Evolutionary conservation across 1,140 invertebrate genomes (phyloP).

Genomic region (Adoxophyes honmai): DNA sequence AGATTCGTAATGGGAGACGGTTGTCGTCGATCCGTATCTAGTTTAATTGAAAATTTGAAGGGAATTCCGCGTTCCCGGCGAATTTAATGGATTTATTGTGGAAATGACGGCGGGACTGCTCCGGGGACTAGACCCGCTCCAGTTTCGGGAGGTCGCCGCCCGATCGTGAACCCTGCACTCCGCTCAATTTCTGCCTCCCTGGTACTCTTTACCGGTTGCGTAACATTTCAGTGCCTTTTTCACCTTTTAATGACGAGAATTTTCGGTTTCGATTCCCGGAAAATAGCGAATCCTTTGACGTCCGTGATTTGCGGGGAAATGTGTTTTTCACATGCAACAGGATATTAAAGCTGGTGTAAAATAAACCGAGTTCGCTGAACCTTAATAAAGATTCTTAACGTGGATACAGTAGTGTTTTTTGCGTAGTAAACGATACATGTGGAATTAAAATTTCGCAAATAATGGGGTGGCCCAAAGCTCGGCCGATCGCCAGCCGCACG

Average conservation of each 20-base stretch:
- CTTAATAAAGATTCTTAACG: too few relatives aligned
- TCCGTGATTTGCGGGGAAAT: too few relatives aligned
- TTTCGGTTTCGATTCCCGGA: too few relatives aligned
- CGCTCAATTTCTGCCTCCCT: conserved; percentile 39
- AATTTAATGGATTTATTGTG: conserved; percentile 20
- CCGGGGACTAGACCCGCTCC: conserved; percentile 44
- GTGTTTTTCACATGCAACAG: too few relatives aligned
- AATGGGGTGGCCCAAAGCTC: background rate
- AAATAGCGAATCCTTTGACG: too few relatives aligned
- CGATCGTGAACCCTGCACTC: conserved; percentile 61
- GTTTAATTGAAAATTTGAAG: background rate
- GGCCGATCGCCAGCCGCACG: conserved; percentile 28
- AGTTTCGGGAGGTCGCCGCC: conserved; percentile 61
- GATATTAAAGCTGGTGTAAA: too few relatives aligned
- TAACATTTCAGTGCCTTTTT: conserved; percentile 19
- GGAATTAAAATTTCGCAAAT: too few relatives aligned
- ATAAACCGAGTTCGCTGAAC: too few relatives aligned
- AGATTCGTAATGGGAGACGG: background rate
- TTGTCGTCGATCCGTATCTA: background rate
- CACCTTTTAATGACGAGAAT: conserved; percentile 18
- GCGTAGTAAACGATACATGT: too few relatives aligned
- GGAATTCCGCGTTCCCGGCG: background rate
- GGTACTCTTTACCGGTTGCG: conserved; percentile 4
- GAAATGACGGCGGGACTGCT: conserved; percentile 25
- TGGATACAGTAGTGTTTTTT: too few relatives aligned